Evolutionary conservation across 2,797 vertebrate species (phyloP), one percentile per base, ranked within the genome.

Genomic region (Acridotheres tristis): DNA sequence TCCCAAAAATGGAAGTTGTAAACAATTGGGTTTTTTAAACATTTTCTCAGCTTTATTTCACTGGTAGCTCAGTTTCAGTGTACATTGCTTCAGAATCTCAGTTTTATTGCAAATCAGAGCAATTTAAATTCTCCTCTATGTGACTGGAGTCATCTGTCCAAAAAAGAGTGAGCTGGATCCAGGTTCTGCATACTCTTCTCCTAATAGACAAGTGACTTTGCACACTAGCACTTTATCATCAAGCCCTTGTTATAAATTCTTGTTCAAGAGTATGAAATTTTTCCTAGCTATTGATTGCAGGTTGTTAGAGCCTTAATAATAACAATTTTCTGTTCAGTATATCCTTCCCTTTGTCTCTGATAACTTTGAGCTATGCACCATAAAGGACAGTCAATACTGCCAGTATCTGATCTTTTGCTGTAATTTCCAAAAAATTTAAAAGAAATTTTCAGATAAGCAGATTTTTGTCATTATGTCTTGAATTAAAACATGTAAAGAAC

Each of bases 221-320:
- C 94, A 81, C 67, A 43, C 30, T 30, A 85, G 87, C 87, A 75
- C 88, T 96, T 92, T 93, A 77, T 88, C 38, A 61, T 47, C 62
- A 93, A 97, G 54, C 34, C 75, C 45, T 61, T 71, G 86, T 96
- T 93, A 61, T 42, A 96, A 93, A 96, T 72, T 81, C 67, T 91
- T 82, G 40, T 95, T 91, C 42, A 96, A 79, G 88, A 97, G 59
- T 74, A 94, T 94, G 69, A 96, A 95, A 96, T 97, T 94, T 96
- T 94, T 95, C 72, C 67, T 96, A 58, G 51, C 76, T 97, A 96
- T 97, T 91, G 96, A 97, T 94, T 97, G 93, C 92, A 95, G 89
- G 34, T 93, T 95, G 29, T 93, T 96, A 96, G 84, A 95, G 59
- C 88, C 68, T 71, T 96, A 92, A 89, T 95, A 95, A 91, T 93